A percentile compares a stretch with the other conserved stretches of the same genome.
Evolutionary conservation across 2,113 vertebrate genomes (phyloP).

Genomic region (Neogobius melanostomus): DNA sequence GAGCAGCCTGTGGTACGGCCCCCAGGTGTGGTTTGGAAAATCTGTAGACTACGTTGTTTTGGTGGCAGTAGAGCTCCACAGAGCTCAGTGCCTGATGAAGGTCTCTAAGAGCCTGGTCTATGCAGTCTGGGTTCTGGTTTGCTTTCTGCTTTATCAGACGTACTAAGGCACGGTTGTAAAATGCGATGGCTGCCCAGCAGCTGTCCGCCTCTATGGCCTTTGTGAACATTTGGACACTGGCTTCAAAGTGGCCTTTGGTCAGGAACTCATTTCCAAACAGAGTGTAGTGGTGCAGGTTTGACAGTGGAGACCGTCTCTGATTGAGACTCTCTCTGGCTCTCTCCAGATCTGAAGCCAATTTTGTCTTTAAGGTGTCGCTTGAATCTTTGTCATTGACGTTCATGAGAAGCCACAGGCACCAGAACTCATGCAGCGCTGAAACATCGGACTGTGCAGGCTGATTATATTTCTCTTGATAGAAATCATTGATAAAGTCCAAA

Average conservation of each 20-base stretch:
- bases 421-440: slow-evolving; percentile 64
- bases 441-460: slow-evolving; percentile 37
- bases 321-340: slow-evolving; percentile 30
- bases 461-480: slow-evolving; percentile 29
- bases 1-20: rapidly evolving
- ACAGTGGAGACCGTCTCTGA: slow-evolving; percentile 36
- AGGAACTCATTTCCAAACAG: slow-evolving; percentile 50
- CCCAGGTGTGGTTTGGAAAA: background rate
- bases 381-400: slow-evolving; percentile 18
- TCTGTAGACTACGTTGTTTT: background rate
- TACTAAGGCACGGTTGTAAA: slow-evolving; percentile 64
- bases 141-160: slow-evolving; percentile 31
- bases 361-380: background rate
- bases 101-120: slow-evolving; percentile 46
- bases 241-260: background rate
- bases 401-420: slow-evolving; percentile 67
- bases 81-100: slow-evolving; percentile 49
- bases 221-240: slow-evolving; percentile 56
- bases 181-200: slow-evolving; percentile 56
- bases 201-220: slow-evolving; percentile 46
- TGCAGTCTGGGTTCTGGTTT: slow-evolving; percentile 25
- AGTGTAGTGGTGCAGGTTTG: slow-evolving; percentile 59
- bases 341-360: slow-evolving; percentile 20
- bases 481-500: slow-evolving; percentile 10
- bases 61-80: slow-evolving; percentile 31